These are phyloP conservation scores for Hermodice carunculata DNA, from an alignment of 2,888 invertebrate species.

Conservation along the genomic window DNA sequence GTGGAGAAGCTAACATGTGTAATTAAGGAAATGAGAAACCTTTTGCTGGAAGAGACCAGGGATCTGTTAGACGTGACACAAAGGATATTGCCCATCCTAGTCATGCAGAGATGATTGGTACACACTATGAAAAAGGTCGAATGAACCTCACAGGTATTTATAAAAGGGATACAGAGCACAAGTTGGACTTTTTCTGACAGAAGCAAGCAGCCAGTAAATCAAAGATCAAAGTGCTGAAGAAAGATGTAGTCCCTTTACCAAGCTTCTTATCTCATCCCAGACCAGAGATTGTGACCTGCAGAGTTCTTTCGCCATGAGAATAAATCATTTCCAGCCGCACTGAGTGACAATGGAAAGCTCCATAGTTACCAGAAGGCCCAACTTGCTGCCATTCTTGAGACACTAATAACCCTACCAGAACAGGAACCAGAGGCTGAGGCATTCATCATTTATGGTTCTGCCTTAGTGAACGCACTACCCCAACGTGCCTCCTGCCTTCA, in stretches of 20 bases:
- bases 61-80: constrained; percentile 36
- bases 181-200: constrained; percentile 25
- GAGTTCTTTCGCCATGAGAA: constrained; percentile 2
- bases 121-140: constrained; percentile 29
- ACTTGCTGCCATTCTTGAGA: constrained; percentile 2
- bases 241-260: constrained; percentile 27
- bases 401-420: not conserved
- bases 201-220: constrained; percentile 7
- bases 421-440: constrained; percentile 6
- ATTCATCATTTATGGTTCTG: not conserved
- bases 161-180: constrained; percentile 22
- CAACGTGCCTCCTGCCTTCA: not conserved
- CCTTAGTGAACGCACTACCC: not conserved
- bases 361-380: not conserved
- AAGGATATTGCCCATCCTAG: constrained; percentile 26
- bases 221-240: constrained; percentile 19
- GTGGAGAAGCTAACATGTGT: constrained; percentile 22
- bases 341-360: not conserved
- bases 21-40: constrained; percentile 31
- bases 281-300: constrained; percentile 27
- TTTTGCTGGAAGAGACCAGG: constrained; percentile 23
- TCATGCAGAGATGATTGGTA: constrained; percentile 21
- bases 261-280: constrained; percentile 34
- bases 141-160: constrained; percentile 21
- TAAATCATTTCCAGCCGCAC: constrained; percentile 10